Base-by-base conservation (phyloP, 2,113 vertebrate genomes). In the Psophia crepitans region DNA sequence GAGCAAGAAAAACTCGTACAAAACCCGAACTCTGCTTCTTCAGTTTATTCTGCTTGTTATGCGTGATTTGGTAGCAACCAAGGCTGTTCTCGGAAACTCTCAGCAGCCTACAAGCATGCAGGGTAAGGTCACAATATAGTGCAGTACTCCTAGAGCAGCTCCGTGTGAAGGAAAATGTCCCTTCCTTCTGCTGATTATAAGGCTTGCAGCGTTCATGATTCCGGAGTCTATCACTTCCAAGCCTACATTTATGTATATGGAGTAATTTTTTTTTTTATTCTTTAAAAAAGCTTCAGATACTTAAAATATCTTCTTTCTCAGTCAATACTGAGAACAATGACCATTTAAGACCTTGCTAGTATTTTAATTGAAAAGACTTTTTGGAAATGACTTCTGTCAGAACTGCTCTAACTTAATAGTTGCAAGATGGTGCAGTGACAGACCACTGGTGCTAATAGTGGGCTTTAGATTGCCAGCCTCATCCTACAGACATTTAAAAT, bases 161-260 rank as follows among this genome's bases (percentile, higher is more conserved):
- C 14, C 26, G 5, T 5, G 4, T 33, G 30, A 61, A 88, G 37
- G 11, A 56, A 70, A 37, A 39, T 3, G 4, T 54, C 37, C 44
- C 11, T 91, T 84, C 41, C 18, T 53, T 83, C 60, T 19, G 14
- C 68, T 32, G n/a, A 39, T 11, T 71, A 26, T 41, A 70, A 75
- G 44, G 28, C 41, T 85, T 3, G 3, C 8, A 6, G 3, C 0
- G 1, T 78, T 80, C 5, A 2, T 18, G 12, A 23, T 63, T 87
- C 28, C 51, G 0, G 0, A 65, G 27, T 63, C 12, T 41, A 1
- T 35, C 44, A 12, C 21, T 56, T 85, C 17, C 46, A 81, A 90
- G 24, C 18, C 51, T 60, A 11, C 0, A 0, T 6, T 73, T 33
- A 39, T 0, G 0, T 44, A 3, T 17, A 26, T 12, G 18, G 27